A percentile compares a stretch with the other conserved stretches of the same genome.
Evolutionary conservation across 1,140 invertebrate genomes (phyloP).

Genomic region (Tribolium castaneum): DNA sequence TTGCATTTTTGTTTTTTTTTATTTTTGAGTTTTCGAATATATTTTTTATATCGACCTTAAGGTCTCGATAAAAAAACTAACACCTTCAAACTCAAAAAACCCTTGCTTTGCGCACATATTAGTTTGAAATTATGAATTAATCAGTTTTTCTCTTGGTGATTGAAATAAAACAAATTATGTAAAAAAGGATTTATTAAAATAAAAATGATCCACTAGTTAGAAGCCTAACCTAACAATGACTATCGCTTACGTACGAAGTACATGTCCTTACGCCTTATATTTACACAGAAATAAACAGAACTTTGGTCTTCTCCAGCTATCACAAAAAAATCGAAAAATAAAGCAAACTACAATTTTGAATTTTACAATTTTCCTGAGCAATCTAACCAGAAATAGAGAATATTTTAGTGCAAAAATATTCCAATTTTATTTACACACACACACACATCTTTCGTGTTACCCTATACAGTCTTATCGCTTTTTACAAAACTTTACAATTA

Average conservation of each 20-base stretch:
- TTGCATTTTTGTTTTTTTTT: too few relatives aligned
- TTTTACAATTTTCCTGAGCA: slow-evolving; percentile 53
- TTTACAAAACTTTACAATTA: slow-evolving; percentile 23
- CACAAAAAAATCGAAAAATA: slow-evolving; percentile 58
- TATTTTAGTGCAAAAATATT: slow-evolving; percentile 40
- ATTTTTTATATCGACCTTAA: too few relatives aligned
- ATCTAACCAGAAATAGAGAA: slow-evolving; percentile 48
- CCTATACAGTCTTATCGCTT: slow-evolving; percentile 38
- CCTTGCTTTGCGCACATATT: too few relatives aligned
- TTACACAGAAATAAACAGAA: slow-evolving; percentile 48
- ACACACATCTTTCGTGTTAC: background rate
- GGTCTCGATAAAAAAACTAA: too few relatives aligned
- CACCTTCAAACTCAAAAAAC: too few relatives aligned
- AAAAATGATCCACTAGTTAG: slow-evolving; percentile 16
- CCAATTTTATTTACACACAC: slow-evolving; percentile 31
- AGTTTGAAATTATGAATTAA: background rate
- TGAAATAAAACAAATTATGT: background rate
- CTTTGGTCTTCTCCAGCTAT: slow-evolving; percentile 64
- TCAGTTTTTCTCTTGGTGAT: background rate
- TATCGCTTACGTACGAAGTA: slow-evolving; percentile 34
- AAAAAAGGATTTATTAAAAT: slow-evolving; percentile 24
- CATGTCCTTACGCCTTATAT: slow-evolving; percentile 37
- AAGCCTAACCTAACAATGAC: slow-evolving; percentile 3
- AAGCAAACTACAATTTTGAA: slow-evolving; percentile 39
- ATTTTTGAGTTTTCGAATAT: too few relatives aligned